A percentile compares a stretch with the other conserved stretches of the same genome.
Evolutionary conservation across 37 sponge, comb jelly and placozoan genomes (phyloP).

Genomic region (Halisarca cf. caerulea): DNA sequence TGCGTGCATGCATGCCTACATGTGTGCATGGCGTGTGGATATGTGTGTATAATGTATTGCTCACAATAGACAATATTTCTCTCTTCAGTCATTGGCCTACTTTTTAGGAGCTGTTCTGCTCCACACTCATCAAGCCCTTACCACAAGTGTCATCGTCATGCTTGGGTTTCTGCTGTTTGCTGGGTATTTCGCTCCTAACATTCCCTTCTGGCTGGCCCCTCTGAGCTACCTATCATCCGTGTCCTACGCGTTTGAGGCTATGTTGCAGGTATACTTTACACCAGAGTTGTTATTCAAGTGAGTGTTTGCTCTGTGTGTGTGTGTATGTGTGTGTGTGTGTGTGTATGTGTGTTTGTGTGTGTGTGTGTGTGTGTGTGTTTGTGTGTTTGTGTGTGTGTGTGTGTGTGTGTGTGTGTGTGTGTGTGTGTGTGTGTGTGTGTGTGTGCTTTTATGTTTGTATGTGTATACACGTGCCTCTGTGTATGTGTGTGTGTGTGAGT

Average conservation of each 20-base stretch:
- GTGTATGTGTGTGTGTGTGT: background rate
- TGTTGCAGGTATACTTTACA: conserved; percentile 50
- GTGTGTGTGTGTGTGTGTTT: conserved; percentile 23
- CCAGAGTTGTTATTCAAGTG: conserved; percentile 23
- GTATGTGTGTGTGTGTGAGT: no score
- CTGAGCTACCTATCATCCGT: conserved; percentile 61
- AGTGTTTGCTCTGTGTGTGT: background rate
- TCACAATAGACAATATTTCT: background rate
- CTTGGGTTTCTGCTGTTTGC: conserved; percentile 67
- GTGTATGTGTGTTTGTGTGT: background rate
- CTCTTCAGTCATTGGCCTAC: conserved; percentile 43
- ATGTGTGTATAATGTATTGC: no score
- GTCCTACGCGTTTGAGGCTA: conserved; percentile 51
- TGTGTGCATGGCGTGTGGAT: no score
- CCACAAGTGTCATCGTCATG: conserved; percentile 37
- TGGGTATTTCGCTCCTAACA: conserved; percentile 64
- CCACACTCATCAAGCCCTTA: conserved; percentile 26
- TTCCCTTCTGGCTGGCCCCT: conserved; percentile 67
- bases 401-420: no score
- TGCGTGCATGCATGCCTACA: no score
- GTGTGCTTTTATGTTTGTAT: no score
- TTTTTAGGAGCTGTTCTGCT: conserved; percentile 59
- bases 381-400: no score
- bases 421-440: no score
- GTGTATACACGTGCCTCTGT: no score